Percentiles rank a stretch among this genome's conserved stretches.
These are phyloP conservation scores for Agelastica alni DNA, from an alignment of 2,888 invertebrate species.

Conservation along the genomic window DNA sequence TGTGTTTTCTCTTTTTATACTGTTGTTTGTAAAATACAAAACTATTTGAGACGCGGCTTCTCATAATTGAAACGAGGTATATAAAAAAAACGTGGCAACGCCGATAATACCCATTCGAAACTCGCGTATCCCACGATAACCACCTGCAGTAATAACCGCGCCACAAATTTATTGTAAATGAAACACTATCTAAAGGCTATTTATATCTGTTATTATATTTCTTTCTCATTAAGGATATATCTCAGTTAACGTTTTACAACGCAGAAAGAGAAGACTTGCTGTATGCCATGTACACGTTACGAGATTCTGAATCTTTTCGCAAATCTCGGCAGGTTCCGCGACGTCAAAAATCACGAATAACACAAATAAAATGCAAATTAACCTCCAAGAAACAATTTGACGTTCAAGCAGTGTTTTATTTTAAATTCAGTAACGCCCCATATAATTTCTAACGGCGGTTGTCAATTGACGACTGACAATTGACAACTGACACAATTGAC, in stretches of 20 bases:
- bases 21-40: no score
- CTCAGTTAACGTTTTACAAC: constrained; percentile 45
- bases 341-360: no score
- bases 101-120: constrained; percentile 36
- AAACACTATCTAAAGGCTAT: constrained; percentile 55
- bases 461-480: no score
- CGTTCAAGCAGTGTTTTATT: no score
- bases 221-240: constrained; percentile 52
- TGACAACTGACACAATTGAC: no score
- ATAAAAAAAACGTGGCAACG: constrained; percentile 23
- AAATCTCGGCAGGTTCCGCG: neutral
- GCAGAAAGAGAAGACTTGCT: constrained; percentile 8
- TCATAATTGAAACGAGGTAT: no score
- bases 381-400: no score
- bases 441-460: no score
- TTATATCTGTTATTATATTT: constrained; percentile 53
- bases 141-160: constrained; percentile 49
- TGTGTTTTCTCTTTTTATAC: no score
- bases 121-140: constrained; percentile 40
- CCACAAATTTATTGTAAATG: constrained; percentile 53
- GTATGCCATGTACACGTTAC: neutral
- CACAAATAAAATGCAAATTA: no score
- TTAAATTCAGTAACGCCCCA: no score
- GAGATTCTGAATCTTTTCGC: constrained; percentile 1
- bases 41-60: no score